Base-by-base conservation (phyloP, 2,113 vertebrate species). In the Pteronura brasiliensis region DNA sequence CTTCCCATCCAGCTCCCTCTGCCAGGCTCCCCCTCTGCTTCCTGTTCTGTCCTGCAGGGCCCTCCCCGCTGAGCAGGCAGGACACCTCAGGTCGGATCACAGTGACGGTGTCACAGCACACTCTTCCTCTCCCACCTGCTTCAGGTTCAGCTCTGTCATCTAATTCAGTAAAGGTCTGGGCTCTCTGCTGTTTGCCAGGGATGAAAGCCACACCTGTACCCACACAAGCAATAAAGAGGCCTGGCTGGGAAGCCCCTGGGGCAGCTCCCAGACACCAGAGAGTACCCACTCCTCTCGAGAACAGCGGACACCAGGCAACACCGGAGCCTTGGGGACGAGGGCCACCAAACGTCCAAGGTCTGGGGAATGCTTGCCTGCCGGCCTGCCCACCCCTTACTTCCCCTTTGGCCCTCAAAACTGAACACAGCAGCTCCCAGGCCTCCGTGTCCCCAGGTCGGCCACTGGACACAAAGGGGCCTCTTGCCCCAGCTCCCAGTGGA, bases 401-500 rank as follows among this genome's bases (percentile, higher is more conserved):
- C n/a, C 7, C 17, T 36, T 20, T 18, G 27, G 74, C 8, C 0
- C 52, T 44, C 12, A 29, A 14, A 4, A 49, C 9, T 7, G 52
- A 72, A 34, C 0, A 13, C 2, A 31, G 52, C 23, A 1, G 71
- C 31, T 34, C 34, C 63, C 36, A 39, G 57, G 63, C 57, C 27
- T 29, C 9, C 1, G 0, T 0, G 6, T 23, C 36, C 20, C 42
- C 27, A 39, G 44, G 7, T 49, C 10, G 23, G 23, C 65, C 81
- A 27, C 65, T 44, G 27, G 27, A 36, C 31, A 14, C 47, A 4
- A 57, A 61, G 25, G 25, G 55, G 42, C 18, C 65, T 23, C 25
- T 6, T 36, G 1, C 11, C 59, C 29, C 11, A 17, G 42, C 29
- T 4, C 42, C 42, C 10, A 4, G 3, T 1, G 31, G 39, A 7